A percentile compares a stretch with the other conserved stretches of the same genome.
These are phyloP conservation scores for Octomys mimax DNA, from an alignment of 2,797 vertebrate genomes.

Conservation along the genomic window DNA sequence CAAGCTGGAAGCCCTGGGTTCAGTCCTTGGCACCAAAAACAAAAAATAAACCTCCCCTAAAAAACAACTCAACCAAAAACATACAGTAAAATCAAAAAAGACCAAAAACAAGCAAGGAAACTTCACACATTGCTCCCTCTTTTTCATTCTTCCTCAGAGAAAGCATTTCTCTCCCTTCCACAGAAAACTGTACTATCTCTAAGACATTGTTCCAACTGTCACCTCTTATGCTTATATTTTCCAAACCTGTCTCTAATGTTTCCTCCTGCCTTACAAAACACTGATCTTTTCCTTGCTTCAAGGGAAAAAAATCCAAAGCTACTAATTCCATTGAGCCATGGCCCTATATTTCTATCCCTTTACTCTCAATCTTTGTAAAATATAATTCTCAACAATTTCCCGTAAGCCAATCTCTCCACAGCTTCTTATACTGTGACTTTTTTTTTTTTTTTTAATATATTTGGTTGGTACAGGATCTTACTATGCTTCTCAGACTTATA, in stretches of 20 bases:
- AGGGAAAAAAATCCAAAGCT: not conserved
- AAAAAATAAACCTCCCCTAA: no score
- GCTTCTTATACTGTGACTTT: not conserved
- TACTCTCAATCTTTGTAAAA: not conserved
- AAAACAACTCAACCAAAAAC: no score
- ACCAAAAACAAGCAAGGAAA: no score
- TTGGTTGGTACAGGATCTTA: no score
- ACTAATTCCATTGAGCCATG: not conserved
- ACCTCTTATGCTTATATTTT: not conserved
- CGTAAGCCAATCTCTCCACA: not conserved
- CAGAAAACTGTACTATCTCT: not conserved
- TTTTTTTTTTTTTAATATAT: no score
- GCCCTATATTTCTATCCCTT: not conserved
- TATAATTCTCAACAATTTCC: not conserved
- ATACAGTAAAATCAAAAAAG: no score
- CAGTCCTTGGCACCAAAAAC: no score
- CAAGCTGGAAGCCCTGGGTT: no score
- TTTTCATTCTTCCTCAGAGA: not conserved
- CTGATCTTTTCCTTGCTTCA: not conserved
- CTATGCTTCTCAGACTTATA: no score
- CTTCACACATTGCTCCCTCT: no score
- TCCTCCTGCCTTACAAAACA: slow-evolving; percentile 20
- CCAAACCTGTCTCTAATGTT: not conserved
- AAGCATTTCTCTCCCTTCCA: not conserved
- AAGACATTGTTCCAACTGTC: not conserved